Conservation (phyloP, 2,113 vertebrate species). For the Otus sunia region DNA sequence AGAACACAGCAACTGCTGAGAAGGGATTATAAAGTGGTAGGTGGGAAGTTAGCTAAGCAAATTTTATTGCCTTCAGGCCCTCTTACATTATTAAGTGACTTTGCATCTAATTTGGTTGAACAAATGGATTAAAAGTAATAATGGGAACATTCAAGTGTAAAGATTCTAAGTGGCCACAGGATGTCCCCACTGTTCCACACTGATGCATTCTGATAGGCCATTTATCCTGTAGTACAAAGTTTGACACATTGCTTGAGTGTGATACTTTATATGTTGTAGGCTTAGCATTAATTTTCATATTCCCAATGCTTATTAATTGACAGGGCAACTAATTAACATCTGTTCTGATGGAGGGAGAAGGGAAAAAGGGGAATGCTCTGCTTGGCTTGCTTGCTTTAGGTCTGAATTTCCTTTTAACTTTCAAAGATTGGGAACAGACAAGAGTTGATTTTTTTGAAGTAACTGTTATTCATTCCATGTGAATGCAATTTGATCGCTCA, state of each 20-base stretch:
- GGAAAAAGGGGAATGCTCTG: not conserved
- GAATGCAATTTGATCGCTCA: not conserved
- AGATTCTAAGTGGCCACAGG: constrained; percentile 41
- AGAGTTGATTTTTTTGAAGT: not conserved
- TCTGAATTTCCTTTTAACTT: not conserved
- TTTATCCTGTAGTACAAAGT: not conserved
- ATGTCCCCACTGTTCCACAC: constrained; percentile 54
- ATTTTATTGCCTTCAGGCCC: not conserved
- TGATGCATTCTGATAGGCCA: not conserved
- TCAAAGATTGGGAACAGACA: not conserved
- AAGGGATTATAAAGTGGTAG: not conserved
- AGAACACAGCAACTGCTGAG: not conserved
- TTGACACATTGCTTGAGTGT: not conserved
- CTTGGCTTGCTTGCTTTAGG: not conserved
- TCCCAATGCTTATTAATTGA: not conserved
- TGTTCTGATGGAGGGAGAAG: not conserved
- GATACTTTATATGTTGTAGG: not conserved
- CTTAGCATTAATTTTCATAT: not conserved
- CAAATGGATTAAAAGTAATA: not conserved
- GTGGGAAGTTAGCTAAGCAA: not conserved
- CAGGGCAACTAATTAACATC: not conserved
- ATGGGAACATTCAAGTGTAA: not conserved
- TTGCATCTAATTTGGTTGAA: not conserved
- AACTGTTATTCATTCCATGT: not conserved
- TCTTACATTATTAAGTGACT: not conserved